phyloP scores from a whole-genome alignment of 2,797 vertebrate genomes.

The Hapalemur alaotrensis region DNA sequence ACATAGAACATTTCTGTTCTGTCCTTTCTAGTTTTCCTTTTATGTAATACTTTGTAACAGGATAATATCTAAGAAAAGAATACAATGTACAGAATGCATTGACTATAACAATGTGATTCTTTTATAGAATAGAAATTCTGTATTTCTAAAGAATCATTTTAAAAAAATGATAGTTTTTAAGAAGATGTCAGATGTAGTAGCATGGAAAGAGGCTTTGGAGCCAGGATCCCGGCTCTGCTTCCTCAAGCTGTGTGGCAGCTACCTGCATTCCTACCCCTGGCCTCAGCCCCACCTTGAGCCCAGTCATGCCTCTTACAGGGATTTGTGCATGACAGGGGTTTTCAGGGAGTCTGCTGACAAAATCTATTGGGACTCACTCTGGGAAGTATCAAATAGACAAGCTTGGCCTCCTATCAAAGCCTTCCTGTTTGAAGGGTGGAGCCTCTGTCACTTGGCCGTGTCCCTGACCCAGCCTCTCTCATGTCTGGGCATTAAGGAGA shows the following conservation, averaged over 20 bases:
- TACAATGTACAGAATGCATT: not conserved
- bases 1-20: not conserved
- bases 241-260: not conserved
- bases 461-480: not conserved
- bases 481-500: not conserved
- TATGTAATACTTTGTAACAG: not conserved
- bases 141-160: not conserved
- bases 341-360: not conserved
- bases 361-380: not conserved
- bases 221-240: not conserved
- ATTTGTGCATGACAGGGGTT: not conserved
- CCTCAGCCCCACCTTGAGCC: not conserved
- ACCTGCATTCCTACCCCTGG: fast-evolving
- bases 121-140: not conserved
- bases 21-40: not conserved
- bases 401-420: not conserved
- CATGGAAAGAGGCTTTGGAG: not conserved
- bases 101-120: not conserved
- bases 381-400: not conserved
- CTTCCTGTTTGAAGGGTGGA: not conserved
- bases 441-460: not conserved
- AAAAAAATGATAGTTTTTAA: not conserved
- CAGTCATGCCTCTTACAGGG: not conserved
- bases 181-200: not conserved
- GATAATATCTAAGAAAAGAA: not conserved